Evolutionary conservation across 1,140 invertebrate genomes (phyloP).

Genomic region (Sarcophaga bullata): DNA sequence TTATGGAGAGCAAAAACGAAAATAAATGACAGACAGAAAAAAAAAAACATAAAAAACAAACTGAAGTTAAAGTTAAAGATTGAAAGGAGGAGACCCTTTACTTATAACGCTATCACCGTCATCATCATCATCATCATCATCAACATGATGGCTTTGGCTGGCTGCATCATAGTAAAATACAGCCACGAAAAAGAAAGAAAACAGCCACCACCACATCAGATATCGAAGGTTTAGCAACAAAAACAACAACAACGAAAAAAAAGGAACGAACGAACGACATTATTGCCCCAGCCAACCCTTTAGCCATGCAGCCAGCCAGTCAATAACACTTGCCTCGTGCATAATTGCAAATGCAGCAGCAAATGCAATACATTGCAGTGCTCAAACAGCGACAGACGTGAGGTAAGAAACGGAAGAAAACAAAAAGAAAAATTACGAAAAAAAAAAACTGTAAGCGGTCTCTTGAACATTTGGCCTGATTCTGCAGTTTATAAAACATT

Average conservation of each 20-base stretch:
- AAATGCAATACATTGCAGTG: background rate
- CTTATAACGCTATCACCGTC: background rate
- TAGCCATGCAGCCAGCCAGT: background rate
- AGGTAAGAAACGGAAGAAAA: background rate
- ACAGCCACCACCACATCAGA: background rate
- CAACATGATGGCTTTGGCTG: background rate
- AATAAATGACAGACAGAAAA: too few relatives aligned
- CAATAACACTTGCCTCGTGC: conserved; percentile 22
- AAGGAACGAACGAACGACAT: too few relatives aligned
- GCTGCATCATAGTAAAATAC: background rate
- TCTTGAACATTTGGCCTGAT: conserved; percentile 17
- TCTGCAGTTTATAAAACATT: conserved; percentile 7
- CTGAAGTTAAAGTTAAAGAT: background rate
- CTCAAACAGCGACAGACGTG: too few relatives aligned
- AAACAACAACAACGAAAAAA: too few relatives aligned
- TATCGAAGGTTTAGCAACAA: background rate
- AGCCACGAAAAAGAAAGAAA: too few relatives aligned
- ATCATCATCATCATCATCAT: background rate
- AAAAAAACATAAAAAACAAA: background rate
- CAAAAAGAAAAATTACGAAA: background rate
- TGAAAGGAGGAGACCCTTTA: background rate
- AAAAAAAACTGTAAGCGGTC: background rate
- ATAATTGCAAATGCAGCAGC: background rate
- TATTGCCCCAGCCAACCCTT: too few relatives aligned
- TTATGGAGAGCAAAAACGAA: background rate